Conservation (phyloP, 2,113 vertebrate genomes). For the Actenoides hombroni region DNA sequence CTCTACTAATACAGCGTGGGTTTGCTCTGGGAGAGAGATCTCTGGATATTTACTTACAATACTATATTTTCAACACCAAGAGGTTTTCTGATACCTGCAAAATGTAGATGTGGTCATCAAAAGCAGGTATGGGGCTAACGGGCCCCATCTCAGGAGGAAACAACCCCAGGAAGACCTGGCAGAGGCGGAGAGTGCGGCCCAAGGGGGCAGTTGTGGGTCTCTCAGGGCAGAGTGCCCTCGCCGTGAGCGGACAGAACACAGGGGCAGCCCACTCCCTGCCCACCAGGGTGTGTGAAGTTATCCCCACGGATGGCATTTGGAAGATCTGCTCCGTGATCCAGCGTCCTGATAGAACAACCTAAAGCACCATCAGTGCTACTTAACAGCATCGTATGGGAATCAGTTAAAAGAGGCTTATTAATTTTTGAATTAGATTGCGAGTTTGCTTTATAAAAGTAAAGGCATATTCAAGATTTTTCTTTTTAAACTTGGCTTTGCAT, state of each 20-base stretch:
- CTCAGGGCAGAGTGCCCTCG: fast-evolving
- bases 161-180: fast-evolving
- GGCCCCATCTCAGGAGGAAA: background rate
- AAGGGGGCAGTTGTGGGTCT: background rate
- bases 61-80: background rate
- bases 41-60: background rate
- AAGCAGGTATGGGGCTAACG: fast-evolving
- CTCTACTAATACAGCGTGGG: fast-evolving
- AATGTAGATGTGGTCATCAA: background rate
- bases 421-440: background rate
- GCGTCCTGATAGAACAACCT: background rate
- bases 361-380: background rate
- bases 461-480: background rate
- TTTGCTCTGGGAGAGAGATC: background rate
- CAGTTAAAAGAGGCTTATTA: background rate
- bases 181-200: background rate
- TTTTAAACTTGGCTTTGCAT: background rate
- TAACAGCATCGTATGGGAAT: background rate
- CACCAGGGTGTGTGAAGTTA: too few relatives aligned
- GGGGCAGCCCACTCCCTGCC: background rate
- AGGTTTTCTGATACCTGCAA: background rate
- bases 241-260: fast-evolving
- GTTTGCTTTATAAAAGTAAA: background rate
- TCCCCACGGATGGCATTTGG: background rate
- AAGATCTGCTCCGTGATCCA: background rate